phyloP scores from a whole-genome alignment of 2,113 vertebrate species.

The Fulica atra region DNA sequence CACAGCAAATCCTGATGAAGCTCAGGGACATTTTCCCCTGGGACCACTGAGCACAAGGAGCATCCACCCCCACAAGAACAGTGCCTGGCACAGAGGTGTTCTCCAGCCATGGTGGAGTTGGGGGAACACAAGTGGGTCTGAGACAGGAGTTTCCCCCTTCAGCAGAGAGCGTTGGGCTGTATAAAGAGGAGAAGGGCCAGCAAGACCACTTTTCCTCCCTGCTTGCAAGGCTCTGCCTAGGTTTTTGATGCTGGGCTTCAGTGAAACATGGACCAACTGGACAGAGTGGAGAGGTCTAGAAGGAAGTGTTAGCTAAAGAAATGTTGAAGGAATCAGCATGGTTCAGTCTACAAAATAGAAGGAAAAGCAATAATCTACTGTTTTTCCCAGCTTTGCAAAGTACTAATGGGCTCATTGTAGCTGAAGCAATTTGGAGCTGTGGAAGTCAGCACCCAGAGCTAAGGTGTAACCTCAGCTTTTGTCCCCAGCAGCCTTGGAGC shows the following conservation, averaged over 20 bases:
- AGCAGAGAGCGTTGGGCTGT: not conserved
- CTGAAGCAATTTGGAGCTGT: not conserved
- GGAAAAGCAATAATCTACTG: not conserved
- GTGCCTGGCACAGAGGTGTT: rapidly evolving
- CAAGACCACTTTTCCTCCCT: not conserved
- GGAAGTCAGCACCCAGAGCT: not conserved
- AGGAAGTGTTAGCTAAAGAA: not conserved
- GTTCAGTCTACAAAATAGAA: not conserved
- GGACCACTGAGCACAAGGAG: not conserved
- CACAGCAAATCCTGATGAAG: rapidly evolving
- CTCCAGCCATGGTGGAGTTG: not conserved
- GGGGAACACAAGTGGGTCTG: not conserved
- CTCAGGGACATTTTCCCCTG: not conserved
- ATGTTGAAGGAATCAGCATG: not conserved
- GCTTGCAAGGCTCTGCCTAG: not conserved
- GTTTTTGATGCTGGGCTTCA: not conserved
- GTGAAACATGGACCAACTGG: not conserved
- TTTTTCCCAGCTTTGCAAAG: not conserved
- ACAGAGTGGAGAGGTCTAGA: not conserved
- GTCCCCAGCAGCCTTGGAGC: not conserved
- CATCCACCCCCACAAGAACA: not conserved
- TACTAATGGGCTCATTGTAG: not conserved
- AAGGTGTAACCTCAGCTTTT: not conserved
- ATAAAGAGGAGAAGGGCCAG: not conserved
- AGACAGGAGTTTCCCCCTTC: not conserved